Evolutionary conservation across 2,888 invertebrate genomes (phyloP).

Genomic region (Conistra vaccinii): DNA sequence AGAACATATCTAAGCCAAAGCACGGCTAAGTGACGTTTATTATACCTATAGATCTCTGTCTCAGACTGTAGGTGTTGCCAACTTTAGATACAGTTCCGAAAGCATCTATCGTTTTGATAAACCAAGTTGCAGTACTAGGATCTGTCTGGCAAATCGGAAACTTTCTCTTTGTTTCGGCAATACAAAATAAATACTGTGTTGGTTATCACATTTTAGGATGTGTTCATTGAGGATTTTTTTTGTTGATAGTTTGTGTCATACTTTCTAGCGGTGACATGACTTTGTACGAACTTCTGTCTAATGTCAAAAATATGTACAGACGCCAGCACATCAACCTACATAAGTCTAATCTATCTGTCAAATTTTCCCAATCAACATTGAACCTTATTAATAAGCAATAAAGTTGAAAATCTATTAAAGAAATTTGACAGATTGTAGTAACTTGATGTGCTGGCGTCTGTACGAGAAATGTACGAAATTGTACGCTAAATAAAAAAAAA

Average conservation of each 20-base stretch:
- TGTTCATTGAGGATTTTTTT: neutral
- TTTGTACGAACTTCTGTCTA: no score
- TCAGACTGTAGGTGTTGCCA: slow-evolving; percentile 3
- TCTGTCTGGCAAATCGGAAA: slow-evolving; percentile 16
- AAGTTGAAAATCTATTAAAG: no score
- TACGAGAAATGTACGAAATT: no score
- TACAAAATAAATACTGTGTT: neutral
- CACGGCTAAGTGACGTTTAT: neutral
- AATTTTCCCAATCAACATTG: no score
- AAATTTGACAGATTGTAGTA: no score
- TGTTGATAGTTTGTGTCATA: neutral
- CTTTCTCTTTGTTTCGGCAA: slow-evolving; percentile 2
- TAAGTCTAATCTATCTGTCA: no score
- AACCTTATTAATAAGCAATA: no score
- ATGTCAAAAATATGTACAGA: no score
- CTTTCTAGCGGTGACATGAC: no score
- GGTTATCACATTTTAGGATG: neutral
- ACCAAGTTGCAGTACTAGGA: slow-evolving; percentile 1
- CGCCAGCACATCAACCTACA: no score
- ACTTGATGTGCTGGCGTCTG: no score
- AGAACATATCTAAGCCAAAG: neutral
- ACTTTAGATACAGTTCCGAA: slow-evolving; percentile 23
- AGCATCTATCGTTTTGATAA: slow-evolving; percentile 30
- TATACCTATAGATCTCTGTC: neutral
- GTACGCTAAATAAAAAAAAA: no score